Base-by-base conservation (phyloP, 2,888 invertebrate genomes). In the Sphecodes monilicornis region DNA sequence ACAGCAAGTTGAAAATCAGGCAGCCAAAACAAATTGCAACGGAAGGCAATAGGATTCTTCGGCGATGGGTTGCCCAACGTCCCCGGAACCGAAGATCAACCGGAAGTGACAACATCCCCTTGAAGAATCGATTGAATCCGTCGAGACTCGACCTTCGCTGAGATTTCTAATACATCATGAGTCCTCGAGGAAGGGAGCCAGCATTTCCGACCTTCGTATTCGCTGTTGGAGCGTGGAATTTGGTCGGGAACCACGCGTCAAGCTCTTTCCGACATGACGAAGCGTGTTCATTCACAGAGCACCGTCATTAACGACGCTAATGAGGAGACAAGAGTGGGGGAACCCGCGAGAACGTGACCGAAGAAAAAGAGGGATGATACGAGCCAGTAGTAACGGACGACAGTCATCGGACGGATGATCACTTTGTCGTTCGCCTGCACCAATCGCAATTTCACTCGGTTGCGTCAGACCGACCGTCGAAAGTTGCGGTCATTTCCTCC, bases 361-460 rank as follows among this genome's bases (percentile, higher is more conserved):
- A 76, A 70, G 69, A 72, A 57, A 72, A 74, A 74, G 16, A 57
- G 60, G 32, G 16, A n/a, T 36, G 64, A 79, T 71, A 71, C 76
- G 72, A 72, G 80, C 69, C 73, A 87, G 86, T 89, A 87, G 86
- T 84, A 91, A 86, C 60, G 50, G 74, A 46, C 82, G 66, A 16
- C 29, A 76, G 78, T 88, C 81, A 80, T 86, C 86, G 71, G 86
- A 78, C 87, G 41, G 57, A 57, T 11, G 57, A 26, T 66, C 54
- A 26, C 78, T 72, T 80, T 66, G 78, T 88, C 80, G 68, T 54
- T 71, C 43, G 57, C 50, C 36, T 41, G 64, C 22, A 32, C 70
- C 79, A 87, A 88, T 90, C 66, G 85, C 78, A 85, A 90, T 91
- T 91, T 87, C 85, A 78, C 76, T 73, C 57, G 78, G 82, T 90